Evolutionary conservation across 2,888 invertebrate genomes (phyloP).

Genomic region (Junonia oenone): DNA sequence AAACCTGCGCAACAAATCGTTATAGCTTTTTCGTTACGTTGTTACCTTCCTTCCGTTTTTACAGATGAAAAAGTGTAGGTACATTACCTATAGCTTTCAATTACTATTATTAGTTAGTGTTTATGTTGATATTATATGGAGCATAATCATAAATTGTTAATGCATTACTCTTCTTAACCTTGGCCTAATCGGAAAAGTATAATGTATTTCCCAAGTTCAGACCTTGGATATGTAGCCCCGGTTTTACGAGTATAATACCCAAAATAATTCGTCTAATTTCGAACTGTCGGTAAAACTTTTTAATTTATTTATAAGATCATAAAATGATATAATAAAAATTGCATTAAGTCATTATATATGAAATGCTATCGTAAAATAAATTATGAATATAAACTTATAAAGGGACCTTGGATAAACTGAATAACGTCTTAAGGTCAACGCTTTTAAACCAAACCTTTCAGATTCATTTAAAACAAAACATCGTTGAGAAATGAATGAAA

Average conservation of each 20-base stretch:
- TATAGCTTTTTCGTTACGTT: too few species aligned
- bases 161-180: too few species aligned
- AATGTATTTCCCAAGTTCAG: too few species aligned
- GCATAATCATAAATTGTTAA: too few species aligned
- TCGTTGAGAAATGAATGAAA: neutral
- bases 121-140: too few species aligned
- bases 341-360: slow-evolving; percentile 1
- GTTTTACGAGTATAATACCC: neutral
- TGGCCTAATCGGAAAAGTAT: too few species aligned
- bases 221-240: neutral
- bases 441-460: neutral
- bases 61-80: too few species aligned
- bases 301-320: neutral
- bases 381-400: slow-evolving; percentile 15
- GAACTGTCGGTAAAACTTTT: neutral
- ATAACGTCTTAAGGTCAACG: slow-evolving; percentile 11
- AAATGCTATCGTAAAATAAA: slow-evolving; percentile 6
- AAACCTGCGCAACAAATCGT: neutral
- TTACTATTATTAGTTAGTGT: too few species aligned
- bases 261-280: neutral
- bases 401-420: slow-evolving; percentile 11
- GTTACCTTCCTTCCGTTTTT: too few species aligned
- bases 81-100: too few species aligned
- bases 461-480: slow-evolving; percentile 10
- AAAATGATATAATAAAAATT: neutral